Conservation (phyloP, 1,140 invertebrate species). For the Nymphalis io region DNA sequence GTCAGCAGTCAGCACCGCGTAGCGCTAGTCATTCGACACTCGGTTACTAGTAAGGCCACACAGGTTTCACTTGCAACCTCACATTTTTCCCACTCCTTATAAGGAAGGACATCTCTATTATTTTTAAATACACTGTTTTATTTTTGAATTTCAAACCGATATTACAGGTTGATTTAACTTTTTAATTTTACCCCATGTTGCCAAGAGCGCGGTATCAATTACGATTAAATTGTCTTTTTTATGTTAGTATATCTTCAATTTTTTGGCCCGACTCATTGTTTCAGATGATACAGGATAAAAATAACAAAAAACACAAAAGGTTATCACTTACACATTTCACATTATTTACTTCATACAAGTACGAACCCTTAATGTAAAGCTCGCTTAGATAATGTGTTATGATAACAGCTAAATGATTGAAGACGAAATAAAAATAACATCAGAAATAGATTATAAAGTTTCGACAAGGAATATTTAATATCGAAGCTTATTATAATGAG, state of each 20-base stretch:
- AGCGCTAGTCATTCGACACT: slow-evolving; percentile 61
- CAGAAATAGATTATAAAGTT: slow-evolving; percentile 14
- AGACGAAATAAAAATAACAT: slow-evolving; percentile 24
- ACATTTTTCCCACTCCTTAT: slow-evolving; percentile 23
- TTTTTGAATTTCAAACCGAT: background rate
- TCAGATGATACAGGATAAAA: slow-evolving; percentile 20
- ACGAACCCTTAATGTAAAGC: slow-evolving; percentile 20
- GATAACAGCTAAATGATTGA: slow-evolving; percentile 19
- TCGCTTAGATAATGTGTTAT: slow-evolving; percentile 30
- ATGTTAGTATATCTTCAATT: slow-evolving; percentile 8
- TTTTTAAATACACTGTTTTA: background rate
- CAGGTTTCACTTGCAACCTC: slow-evolving; percentile 48
- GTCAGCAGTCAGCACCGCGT: slow-evolving; percentile 40
- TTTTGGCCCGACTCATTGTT: slow-evolving; percentile 23
- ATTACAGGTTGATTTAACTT: background rate
- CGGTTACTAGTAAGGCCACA: slow-evolving; percentile 58
- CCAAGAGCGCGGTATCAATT: slow-evolving; percentile 13
- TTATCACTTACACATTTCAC: slow-evolving; percentile 31
- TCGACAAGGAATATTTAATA: slow-evolving; percentile 21
- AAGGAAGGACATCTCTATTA: background rate
- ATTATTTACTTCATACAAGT: slow-evolving; percentile 20
- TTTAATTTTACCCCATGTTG: slow-evolving; percentile 3
- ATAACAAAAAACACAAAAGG: slow-evolving; percentile 30
- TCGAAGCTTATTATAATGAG: slow-evolving; percentile 18
- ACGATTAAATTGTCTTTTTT: slow-evolving; percentile 16